Conservation (phyloP, 2,797 vertebrate species). For the Leptodactylus fallax region DNA sequence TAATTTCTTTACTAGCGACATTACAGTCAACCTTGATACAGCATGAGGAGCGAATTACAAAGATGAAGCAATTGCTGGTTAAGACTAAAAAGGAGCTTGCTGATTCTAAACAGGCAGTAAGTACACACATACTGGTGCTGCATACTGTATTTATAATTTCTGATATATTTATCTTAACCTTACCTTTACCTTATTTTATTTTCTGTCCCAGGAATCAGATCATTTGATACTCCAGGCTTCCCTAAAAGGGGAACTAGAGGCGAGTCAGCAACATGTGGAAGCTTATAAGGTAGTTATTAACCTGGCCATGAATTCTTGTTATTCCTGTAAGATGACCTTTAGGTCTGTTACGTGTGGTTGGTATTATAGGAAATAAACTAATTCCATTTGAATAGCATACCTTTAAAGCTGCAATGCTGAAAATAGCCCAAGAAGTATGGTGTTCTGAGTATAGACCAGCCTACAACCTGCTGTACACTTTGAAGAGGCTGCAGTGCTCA, state of each 20-base stretch:
- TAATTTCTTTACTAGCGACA: conserved; percentile 75
- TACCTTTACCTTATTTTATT: not conserved
- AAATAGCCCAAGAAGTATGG: too few species aligned
- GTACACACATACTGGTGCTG: conserved; percentile 64
- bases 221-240: conserved; percentile 85
- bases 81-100: conserved; percentile 95
- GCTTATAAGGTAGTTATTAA: conserved; percentile 81
- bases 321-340: not conserved
- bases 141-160: not conserved
- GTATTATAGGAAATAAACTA: not conserved
- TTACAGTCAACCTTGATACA: conserved; percentile 86
- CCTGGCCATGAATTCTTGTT: not conserved
- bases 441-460: too few species aligned
- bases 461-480: too few species aligned
- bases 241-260: conserved; percentile 90
- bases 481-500: too few species aligned
- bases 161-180: not conserved
- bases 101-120: conserved; percentile 90
- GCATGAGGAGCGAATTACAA: conserved; percentile 86
- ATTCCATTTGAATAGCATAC: too few species aligned
- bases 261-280: conserved; percentile 93
- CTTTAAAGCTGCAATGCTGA: too few species aligned
- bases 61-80: conserved; percentile 93
- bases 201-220: conserved; percentile 83
- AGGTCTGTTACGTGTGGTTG: not conserved